Evolutionary conservation across 1,140 invertebrate genomes (phyloP).

Genomic region (Diprion similis): DNA sequence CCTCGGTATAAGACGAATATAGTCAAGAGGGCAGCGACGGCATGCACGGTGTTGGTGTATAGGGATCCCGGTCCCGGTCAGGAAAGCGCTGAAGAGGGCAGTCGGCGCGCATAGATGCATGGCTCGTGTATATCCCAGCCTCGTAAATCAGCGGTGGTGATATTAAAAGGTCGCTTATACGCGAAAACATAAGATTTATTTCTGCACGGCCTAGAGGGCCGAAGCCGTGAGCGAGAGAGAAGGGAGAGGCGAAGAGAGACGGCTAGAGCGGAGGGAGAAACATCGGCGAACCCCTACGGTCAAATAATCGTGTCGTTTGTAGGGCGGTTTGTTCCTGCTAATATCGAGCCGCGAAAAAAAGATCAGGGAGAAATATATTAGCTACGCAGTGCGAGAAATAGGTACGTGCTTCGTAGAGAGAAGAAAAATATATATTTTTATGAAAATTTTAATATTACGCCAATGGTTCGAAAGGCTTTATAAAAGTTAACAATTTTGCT

Average conservation of each 20-base stretch:
- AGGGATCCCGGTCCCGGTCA: too few species aligned
- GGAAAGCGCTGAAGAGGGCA: neutral
- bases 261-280: neutral
- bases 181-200: constrained; percentile 33
- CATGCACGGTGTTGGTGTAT: neutral
- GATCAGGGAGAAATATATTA: constrained; percentile 10
- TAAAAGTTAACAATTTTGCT: too few species aligned
- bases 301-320: constrained; percentile 9
- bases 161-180: constrained; percentile 32
- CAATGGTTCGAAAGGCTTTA: too few species aligned
- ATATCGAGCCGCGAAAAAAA: constrained; percentile 17
- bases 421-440: too few species aligned
- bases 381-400: neutral
- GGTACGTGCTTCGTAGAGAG: too few species aligned
- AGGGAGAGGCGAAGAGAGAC: neutral
- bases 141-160: constrained; percentile 28
- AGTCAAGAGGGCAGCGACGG: neutral
- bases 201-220: constrained; percentile 9
- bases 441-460: too few species aligned
- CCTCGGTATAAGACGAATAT: constrained; percentile 2
- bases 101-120: constrained; percentile 14
- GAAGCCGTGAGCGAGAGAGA: neutral
- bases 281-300: constrained; percentile 2
- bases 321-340: constrained; percentile 20
- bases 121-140: constrained; percentile 7